phyloP scores from a whole-genome alignment of 2,888 invertebrate species.

The Acleris holmiana region DNA sequence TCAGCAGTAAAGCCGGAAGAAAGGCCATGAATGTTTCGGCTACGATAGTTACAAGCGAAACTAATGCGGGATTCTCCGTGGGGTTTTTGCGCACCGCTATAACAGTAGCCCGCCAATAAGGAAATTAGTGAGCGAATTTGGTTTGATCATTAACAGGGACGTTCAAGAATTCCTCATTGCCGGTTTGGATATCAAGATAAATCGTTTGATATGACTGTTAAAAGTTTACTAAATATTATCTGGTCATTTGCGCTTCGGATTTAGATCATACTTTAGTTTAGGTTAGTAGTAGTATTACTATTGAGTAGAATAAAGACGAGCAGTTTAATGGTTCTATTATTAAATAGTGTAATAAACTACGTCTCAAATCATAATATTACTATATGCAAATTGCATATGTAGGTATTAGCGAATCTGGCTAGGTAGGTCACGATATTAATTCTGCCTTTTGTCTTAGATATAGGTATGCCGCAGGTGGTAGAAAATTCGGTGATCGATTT shows the following conservation, averaged over 20 bases:
- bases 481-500: too few species aligned
- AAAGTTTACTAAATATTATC: conserved; percentile 4
- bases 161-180: conserved; percentile 17
- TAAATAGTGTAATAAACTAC: too few species aligned
- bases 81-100: conserved; percentile 59
- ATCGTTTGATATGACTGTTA: conserved; percentile 11
- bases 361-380: too few species aligned
- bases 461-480: too few species aligned
- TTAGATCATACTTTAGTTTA: background rate
- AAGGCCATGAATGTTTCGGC: conserved; percentile 5
- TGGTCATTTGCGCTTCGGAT: background rate
- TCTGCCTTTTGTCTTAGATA: too few species aligned
- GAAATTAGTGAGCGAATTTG: conserved; percentile 44
- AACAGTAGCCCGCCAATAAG: conserved; percentile 43
- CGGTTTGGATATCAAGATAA: conserved; percentile 11
- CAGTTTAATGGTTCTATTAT: background rate
- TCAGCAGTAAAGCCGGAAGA: conserved; percentile 5
- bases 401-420: background rate
- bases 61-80: conserved; percentile 64
- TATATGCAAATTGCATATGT: too few species aligned
- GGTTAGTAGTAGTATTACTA: too few species aligned
- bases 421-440: too few species aligned
- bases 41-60: conserved; percentile 44
- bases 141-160: conserved; percentile 37
- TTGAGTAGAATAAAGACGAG: too few species aligned